These are phyloP conservation scores for Acanthoscelides obtectus DNA, from an alignment of 2,888 invertebrate species.

Conservation along the genomic window DNA sequence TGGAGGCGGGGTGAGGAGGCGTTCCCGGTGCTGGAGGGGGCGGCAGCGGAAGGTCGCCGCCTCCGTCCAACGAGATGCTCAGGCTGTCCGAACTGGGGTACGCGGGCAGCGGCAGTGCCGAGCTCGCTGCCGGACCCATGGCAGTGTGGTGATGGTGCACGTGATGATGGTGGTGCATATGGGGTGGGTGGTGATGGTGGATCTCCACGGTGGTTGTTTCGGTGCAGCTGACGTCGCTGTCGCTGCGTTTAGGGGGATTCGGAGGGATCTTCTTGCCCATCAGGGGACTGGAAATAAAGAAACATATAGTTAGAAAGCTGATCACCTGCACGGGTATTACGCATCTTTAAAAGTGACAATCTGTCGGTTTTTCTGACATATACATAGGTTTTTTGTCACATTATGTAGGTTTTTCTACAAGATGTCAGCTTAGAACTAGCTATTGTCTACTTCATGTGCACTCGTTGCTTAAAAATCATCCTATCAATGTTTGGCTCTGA, in stretches of 20 bases:
- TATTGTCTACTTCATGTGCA: no score
- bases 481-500: no score
- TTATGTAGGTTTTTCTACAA: no score
- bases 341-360: no score
- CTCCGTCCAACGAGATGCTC: slow-evolving; percentile 54
- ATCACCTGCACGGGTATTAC: no score
- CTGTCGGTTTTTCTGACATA: no score
- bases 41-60: slow-evolving; percentile 59
- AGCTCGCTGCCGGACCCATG: slow-evolving; percentile 45
- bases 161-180: slow-evolving; percentile 20
- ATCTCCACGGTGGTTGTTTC: slow-evolving; percentile 48
- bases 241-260: slow-evolving; percentile 72
- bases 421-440: no score
- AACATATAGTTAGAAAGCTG: not conserved
- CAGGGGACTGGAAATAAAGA: slow-evolving; percentile 55
- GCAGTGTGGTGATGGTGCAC: slow-evolving; percentile 33
- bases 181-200: slow-evolving; percentile 2
- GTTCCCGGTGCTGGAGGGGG: slow-evolving; percentile 60
- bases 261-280: slow-evolving; percentile 75
- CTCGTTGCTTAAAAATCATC: no score
- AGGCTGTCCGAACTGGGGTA: slow-evolving; percentile 63
- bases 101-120: slow-evolving; percentile 58
- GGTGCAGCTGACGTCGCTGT: slow-evolving; percentile 26
- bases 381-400: no score
- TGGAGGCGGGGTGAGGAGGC: slow-evolving; percentile 53